A percentile compares a stretch with the other conserved stretches of the same genome.
phyloP scores from a whole-genome alignment of 2,797 vertebrate species.

The Pipistrellus nathusii region DNA sequence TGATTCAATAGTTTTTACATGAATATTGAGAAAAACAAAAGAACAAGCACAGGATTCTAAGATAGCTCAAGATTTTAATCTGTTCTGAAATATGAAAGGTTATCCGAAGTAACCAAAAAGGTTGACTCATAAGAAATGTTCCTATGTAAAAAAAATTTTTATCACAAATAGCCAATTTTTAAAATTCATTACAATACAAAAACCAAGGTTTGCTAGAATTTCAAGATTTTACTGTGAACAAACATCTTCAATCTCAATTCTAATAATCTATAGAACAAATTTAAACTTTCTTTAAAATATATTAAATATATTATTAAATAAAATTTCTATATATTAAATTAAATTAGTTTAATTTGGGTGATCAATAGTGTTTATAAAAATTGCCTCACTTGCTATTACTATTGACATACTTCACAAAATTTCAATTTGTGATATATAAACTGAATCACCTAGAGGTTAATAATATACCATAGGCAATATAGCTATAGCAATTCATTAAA shows the following conservation, averaged over 20 bases:
- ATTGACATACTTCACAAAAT: conserved; percentile 10
- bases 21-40: conserved; percentile 12
- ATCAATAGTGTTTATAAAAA: neutral
- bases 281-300: neutral
- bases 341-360: conserved; percentile 20
- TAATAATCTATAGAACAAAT: neutral
- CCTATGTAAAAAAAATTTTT: neutral
- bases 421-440: neutral
- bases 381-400: neutral
- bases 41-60: neutral
- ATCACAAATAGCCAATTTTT: neutral
- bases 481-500: neutral
- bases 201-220: neutral
- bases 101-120: neutral
- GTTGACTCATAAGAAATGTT: neutral
- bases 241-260: neutral
- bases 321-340: neutral
- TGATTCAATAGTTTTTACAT: neutral
- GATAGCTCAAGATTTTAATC: neutral
- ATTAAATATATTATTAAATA: neutral
- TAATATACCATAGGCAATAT: neutral
- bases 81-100: neutral
- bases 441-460: neutral
- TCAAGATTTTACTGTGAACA: neutral
- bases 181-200: neutral